Conservation (phyloP, 1,140 invertebrate genomes). For the Bombus confusus region DNA sequence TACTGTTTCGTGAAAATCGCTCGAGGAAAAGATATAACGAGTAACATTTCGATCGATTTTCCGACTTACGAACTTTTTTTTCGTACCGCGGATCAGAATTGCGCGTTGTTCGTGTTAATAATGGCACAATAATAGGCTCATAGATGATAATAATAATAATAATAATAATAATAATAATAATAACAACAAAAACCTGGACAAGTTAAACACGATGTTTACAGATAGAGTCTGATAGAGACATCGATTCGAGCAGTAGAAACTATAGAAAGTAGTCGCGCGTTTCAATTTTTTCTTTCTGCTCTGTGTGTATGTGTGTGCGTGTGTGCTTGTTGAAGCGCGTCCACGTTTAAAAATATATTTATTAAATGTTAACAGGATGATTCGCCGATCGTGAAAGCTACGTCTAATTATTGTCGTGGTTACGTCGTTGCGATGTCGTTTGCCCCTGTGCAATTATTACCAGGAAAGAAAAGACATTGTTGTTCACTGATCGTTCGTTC, state of each 20-base stretch:
- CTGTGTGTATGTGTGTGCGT: too few relatives aligned
- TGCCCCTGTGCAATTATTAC: background rate
- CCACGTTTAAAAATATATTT: constrained; percentile 18
- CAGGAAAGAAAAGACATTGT: background rate
- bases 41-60: too few relatives aligned
- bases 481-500: background rate
- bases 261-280: background rate
- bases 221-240: background rate
- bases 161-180: too few relatives aligned
- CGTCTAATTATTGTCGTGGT: constrained; percentile 11
- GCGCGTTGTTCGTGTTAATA: too few relatives aligned
- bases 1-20: too few relatives aligned
- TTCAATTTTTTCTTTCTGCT: background rate
- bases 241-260: background rate
- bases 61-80: too few relatives aligned
- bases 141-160: too few relatives aligned
- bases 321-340: background rate
- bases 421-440: constrained; percentile 17
- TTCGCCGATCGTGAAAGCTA: constrained; percentile 33
- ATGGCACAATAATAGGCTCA: too few relatives aligned
- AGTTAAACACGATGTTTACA: background rate
- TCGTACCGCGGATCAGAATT: too few relatives aligned
- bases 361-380: constrained; percentile 7
- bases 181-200: background rate
- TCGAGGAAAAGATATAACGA: too few relatives aligned